These are phyloP conservation scores for Trichonephila clavata DNA, from an alignment of 1,140 invertebrate genomes.

Conservation along the genomic window DNA sequence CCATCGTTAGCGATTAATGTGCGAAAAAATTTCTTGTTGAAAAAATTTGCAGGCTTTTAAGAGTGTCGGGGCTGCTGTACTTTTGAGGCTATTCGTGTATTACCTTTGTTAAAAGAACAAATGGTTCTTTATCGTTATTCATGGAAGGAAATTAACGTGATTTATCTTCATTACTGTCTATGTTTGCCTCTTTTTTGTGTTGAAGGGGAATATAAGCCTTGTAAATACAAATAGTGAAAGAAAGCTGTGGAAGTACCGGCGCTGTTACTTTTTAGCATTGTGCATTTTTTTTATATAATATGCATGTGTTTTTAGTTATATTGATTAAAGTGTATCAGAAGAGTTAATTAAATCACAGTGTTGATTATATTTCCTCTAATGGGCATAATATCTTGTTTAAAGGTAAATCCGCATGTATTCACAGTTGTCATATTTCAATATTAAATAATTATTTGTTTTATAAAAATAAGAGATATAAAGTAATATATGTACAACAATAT, in stretches of 20 bases:
- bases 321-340: no score
- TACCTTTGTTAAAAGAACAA: conserved; percentile 24
- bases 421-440: no score
- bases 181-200: neutral
- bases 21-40: neutral
- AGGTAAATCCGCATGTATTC: no score
- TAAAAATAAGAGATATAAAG: no score
- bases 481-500: no score
- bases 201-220: neutral
- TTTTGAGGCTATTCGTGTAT: conserved; percentile 19
- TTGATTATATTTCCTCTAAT: no score
- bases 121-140: conserved; percentile 12
- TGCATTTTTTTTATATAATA: no score
- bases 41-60: neutral
- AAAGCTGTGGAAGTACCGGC: neutral
- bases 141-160: conserved; percentile 28
- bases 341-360: no score
- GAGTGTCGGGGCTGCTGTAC: neutral
- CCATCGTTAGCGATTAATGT: neutral
- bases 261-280: no score
- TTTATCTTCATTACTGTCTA: conserved; percentile 61
- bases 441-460: no score
- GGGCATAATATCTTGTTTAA: no score
- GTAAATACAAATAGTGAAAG: neutral
- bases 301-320: no score